Conservation (phyloP, 2,797 vertebrate species). For the Betta splendens region DNA sequence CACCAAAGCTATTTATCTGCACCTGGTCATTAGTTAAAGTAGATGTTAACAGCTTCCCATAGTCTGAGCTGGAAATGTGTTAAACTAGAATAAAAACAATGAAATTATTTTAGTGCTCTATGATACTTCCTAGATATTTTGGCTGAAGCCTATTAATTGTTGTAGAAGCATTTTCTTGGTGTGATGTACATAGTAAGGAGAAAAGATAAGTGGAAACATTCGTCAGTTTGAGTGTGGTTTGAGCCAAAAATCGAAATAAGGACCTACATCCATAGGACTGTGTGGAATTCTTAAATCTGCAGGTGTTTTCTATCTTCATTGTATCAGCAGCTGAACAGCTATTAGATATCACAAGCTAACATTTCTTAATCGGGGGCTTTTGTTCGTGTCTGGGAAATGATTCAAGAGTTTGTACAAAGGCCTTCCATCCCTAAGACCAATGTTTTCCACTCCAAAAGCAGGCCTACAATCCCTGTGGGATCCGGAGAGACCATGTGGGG, state of each 20-base stretch:
- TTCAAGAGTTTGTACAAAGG: constrained; percentile 28
- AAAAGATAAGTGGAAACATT: not conserved
- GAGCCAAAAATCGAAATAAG: constrained; percentile 1
- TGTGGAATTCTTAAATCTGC: not conserved
- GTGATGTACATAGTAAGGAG: not conserved
- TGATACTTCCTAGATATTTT: not conserved
- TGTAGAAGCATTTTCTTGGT: not conserved
- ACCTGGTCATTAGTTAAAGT: constrained; percentile 54
- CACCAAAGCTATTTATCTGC: constrained; percentile 46
- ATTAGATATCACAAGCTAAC: constrained; percentile 13
- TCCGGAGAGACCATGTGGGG: constrained; percentile 29
- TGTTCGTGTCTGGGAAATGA: constrained; percentile 26
- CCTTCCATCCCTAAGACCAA: constrained; percentile 39
- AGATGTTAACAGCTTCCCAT: constrained; percentile 20
- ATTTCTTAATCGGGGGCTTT: constrained; percentile 1
- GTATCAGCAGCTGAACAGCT: constrained; percentile 20
- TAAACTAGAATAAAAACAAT: not conserved
- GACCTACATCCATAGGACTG: not conserved
- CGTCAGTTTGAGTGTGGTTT: not conserved
- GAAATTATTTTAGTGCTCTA: too few relatives aligned
- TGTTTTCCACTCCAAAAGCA: constrained; percentile 55
- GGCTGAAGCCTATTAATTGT: not conserved
- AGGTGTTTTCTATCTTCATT: constrained; percentile 9
- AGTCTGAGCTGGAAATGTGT: not conserved
- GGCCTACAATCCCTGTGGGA: constrained; percentile 49